Conservation (phyloP, 2,113 vertebrate species). For the Nyctereutes procyonoides region DNA sequence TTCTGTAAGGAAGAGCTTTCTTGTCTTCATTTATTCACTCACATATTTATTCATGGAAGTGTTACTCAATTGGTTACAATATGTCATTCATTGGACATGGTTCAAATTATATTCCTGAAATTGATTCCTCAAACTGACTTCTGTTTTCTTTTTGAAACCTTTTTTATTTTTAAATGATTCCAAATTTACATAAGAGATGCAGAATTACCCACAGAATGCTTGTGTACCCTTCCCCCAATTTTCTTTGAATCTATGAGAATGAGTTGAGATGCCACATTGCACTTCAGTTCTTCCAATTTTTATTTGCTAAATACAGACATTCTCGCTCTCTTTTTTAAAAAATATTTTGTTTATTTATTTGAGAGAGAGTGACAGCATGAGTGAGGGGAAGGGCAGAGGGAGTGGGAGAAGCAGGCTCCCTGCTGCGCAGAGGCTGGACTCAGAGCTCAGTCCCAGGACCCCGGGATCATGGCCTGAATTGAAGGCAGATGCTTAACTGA, state of each 20-base stretch:
- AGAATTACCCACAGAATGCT: slow-evolving; percentile 9
- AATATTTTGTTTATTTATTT: neutral
- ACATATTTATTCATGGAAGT: neutral
- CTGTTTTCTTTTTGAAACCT: neutral
- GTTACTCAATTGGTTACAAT: slow-evolving; percentile 27
- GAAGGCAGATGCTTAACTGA: too few species aligned
- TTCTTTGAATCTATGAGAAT: slow-evolving; percentile 30
- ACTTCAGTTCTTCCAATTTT: neutral
- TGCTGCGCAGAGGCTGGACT: too few species aligned
- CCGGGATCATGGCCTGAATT: too few species aligned
- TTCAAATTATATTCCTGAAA: neutral
- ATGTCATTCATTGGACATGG: neutral
- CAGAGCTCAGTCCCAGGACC: too few species aligned
- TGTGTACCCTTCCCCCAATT: neutral
- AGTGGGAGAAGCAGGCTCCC: neutral
- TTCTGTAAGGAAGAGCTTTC: neutral
- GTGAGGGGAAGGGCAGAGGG: neutral
- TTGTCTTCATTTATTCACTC: neutral
- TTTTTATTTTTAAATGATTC: slow-evolving; percentile 39
- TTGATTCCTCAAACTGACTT: neutral
- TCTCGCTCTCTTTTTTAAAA: neutral
- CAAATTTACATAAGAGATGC: slow-evolving; percentile 11
- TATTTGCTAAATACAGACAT: neutral
- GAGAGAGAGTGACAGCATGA: too few species aligned
- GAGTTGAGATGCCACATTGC: neutral